A percentile compares a stretch with the other conserved stretches of the same genome.
Conservation (phyloP, 2,797 vertebrate species). For the Danionella dracula region DNA sequence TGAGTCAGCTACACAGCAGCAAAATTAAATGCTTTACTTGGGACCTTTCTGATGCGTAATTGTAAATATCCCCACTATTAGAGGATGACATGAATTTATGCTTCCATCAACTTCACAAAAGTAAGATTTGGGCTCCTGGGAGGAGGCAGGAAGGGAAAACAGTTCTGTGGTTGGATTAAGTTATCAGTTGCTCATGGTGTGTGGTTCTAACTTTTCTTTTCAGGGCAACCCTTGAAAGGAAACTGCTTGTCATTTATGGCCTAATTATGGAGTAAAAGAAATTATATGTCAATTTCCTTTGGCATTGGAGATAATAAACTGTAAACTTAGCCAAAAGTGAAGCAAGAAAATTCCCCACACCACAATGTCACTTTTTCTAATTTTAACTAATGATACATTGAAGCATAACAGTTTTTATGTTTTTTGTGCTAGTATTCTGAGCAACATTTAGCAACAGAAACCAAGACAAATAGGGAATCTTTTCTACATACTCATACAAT, state of each 20-base stretch:
- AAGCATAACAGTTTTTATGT: neutral
- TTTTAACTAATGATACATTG: neutral
- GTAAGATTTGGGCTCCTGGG: slow-evolving; percentile 14
- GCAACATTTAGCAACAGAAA: neutral
- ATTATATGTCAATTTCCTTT: neutral
- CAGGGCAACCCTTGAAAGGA: neutral
- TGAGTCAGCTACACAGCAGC: slow-evolving; percentile 21
- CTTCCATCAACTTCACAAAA: slow-evolving; percentile 31
- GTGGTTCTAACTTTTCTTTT: neutral
- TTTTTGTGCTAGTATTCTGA: too few species aligned
- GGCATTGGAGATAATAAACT: neutral
- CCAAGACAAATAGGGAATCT: neutral
- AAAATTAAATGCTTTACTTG: slow-evolving; percentile 18
- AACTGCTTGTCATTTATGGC: neutral
- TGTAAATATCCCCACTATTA: slow-evolving; percentile 24
- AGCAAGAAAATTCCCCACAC: neutral
- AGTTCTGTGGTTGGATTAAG: slow-evolving; percentile 17
- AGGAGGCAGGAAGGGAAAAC: slow-evolving; percentile 9
- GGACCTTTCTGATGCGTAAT: neutral
- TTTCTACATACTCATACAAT: too few species aligned
- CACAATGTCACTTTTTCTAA: neutral
- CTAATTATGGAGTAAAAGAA: slow-evolving; percentile 21
- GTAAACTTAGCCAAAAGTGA: neutral
- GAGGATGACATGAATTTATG: slow-evolving; percentile 41
- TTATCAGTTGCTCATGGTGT: neutral